Conservation (phyloP, 2,888 invertebrate genomes). For the Globia sparganii region DNA sequence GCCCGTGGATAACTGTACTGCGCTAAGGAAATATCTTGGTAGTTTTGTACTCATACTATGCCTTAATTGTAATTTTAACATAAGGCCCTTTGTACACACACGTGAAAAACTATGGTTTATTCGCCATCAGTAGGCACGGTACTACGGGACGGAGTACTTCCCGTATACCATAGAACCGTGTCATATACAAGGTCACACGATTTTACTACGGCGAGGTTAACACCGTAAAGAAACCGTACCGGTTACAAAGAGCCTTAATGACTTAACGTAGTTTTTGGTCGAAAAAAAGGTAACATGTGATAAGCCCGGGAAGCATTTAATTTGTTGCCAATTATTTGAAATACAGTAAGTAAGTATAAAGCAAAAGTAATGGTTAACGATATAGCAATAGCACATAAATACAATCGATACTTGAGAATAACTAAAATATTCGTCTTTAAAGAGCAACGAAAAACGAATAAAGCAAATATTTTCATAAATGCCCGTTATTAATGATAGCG, state of each 20-base stretch:
- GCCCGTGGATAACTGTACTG: conserved; percentile 87
- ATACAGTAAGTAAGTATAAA: conserved; percentile 5
- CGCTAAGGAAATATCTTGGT: conserved; percentile 80
- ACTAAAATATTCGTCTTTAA: conserved; percentile 25
- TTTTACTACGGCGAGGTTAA: not conserved
- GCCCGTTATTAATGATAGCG: conserved; percentile 7
- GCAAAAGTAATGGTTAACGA: conserved; percentile 16
- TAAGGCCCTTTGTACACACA: not conserved
- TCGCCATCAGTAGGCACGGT: not conserved
- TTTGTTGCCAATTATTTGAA: conserved; percentile 15
- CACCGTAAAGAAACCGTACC: not conserved
- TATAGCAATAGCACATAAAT: conserved; percentile 44
- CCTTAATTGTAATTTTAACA: not conserved
- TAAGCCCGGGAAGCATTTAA: not conserved
- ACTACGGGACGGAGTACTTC: not conserved
- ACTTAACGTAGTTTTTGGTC: not conserved
- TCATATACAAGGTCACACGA: too few relatives aligned
- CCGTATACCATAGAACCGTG: not conserved
- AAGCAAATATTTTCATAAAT: conserved; percentile 17
- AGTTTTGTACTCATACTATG: not conserved
- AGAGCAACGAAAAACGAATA: conserved; percentile 25
- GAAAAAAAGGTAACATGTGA: not conserved
- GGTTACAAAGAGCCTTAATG: not conserved
- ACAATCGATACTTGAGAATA: conserved; percentile 34
- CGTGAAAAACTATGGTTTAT: not conserved